These are phyloP conservation scores for Tetrao urogallus DNA, from an alignment of 2,113 vertebrate genomes.

Conservation along the genomic window DNA sequence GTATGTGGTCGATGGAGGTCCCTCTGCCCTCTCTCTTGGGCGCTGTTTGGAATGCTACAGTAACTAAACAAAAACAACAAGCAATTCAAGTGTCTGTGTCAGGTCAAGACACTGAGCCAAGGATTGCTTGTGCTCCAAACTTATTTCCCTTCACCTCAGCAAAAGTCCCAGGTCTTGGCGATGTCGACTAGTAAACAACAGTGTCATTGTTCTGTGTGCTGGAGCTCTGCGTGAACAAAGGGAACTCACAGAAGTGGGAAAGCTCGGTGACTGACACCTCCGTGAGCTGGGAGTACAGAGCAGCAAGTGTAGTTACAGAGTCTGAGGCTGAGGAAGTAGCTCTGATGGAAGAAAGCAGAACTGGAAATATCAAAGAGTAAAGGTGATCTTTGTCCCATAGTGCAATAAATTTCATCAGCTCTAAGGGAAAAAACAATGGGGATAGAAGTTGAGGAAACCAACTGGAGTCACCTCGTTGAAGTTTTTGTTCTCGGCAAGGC, in stretches of 20 bases:
- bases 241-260: background rate
- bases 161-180: background rate
- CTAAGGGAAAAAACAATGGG: background rate
- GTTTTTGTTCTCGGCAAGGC: background rate
- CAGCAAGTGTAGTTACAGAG: background rate
- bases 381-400: background rate
- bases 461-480: background rate
- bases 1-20: background rate
- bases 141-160: slow-evolving; percentile 21
- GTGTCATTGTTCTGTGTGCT: background rate
- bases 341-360: background rate
- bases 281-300: rapidly evolving
- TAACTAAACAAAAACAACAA: slow-evolving; percentile 72
- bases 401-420: background rate
- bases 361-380: background rate
- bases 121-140: slow-evolving; percentile 10
- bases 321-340: background rate
- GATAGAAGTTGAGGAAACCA: background rate
- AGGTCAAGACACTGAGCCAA: slow-evolving; percentile 71
- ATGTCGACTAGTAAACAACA: background rate
- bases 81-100: slow-evolving; percentile 74
- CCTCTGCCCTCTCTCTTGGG: slow-evolving; percentile 59
- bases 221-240: background rate
- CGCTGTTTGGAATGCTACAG: slow-evolving; percentile 76
- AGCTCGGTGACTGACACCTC: background rate